Evolutionary conservation across 2,113 vertebrate genomes (phyloP).

Genomic region (Seriola quinqueradiata): DNA sequence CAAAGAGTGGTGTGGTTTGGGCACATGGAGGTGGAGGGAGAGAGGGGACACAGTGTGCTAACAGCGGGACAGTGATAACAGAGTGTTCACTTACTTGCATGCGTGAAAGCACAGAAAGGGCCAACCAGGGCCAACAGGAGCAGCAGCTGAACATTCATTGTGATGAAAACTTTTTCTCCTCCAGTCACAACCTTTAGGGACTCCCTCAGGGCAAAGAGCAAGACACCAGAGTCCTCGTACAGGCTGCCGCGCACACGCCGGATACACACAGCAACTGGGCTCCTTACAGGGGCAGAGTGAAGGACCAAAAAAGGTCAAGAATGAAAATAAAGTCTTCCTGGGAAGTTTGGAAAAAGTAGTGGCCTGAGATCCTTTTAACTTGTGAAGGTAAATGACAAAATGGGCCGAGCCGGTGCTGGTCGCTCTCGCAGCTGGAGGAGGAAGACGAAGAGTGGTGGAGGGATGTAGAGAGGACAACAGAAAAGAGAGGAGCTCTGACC

Average conservation of each 20-base stretch:
- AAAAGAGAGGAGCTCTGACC: slow-evolving; percentile 58
- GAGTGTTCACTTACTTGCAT: slow-evolving; percentile 79
- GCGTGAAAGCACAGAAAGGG: slow-evolving; percentile 73
- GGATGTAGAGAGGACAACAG: slow-evolving; percentile 61
- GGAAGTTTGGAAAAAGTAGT: slow-evolving; percentile 6
- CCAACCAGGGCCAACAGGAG: slow-evolving; percentile 78
- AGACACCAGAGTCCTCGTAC: slow-evolving; percentile 45
- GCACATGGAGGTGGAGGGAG: slow-evolving; percentile 69
- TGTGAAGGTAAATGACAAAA: slow-evolving; percentile 14
- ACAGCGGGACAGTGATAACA: slow-evolving; percentile 41
- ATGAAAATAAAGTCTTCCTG: slow-evolving; percentile 36
- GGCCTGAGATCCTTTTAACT: slow-evolving; percentile 27
- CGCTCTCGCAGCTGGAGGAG: slow-evolving; percentile 11
- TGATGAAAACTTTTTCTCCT: slow-evolving; percentile 55
- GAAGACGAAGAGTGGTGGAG: slow-evolving; percentile 46
- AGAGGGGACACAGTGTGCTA: slow-evolving; percentile 69
- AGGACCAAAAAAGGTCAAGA: slow-evolving; percentile 34
- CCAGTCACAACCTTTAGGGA: slow-evolving; percentile 43
- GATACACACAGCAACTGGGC: slow-evolving; percentile 43
- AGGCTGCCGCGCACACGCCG: slow-evolving; percentile 32
- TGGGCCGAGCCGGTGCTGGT: neutral
- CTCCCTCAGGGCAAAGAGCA: slow-evolving; percentile 61
- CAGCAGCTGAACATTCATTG: slow-evolving; percentile 77
- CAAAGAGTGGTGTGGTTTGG: slow-evolving; percentile 73
- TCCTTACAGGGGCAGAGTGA: slow-evolving; percentile 33